phyloP scores from a whole-genome alignment of 2,797 vertebrate genomes.

The Falco biarmicus region DNA sequence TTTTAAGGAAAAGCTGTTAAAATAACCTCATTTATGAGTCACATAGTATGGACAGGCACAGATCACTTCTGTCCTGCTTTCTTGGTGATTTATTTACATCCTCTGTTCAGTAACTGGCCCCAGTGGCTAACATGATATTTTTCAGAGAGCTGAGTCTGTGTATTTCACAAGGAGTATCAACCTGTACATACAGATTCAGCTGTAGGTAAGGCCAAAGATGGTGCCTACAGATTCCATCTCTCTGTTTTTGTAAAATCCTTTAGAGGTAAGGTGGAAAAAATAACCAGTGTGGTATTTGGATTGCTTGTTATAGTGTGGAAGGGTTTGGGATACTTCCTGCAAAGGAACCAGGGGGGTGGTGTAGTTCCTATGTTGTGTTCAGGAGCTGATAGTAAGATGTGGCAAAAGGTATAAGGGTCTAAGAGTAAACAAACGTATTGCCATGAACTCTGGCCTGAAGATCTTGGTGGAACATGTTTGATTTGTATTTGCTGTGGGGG shows the following conservation, averaged over 20 bases:
- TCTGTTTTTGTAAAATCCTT: neutral
- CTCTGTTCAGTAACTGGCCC: neutral
- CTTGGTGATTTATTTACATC: neutral
- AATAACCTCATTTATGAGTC: neutral
- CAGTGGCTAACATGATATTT: neutral
- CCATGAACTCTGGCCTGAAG: neutral
- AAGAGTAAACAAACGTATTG: neutral
- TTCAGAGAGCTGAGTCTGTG: neutral
- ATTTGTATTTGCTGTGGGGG: neutral
- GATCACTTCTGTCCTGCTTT: neutral
- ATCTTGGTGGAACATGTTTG: neutral
- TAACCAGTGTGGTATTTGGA: neutral
- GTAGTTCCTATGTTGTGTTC: neutral
- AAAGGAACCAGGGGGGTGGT: neutral
- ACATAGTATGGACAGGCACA: too few relatives aligned
- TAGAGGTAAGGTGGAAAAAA: neutral
- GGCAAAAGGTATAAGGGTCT: neutral
- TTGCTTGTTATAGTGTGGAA: neutral
- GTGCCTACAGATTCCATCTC: neutral
- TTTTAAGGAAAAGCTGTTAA: neutral
- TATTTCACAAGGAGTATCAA: neutral
- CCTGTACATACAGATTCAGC: neutral
- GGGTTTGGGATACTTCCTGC: neutral
- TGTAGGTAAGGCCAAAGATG: neutral
- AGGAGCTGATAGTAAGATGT: neutral